phyloP scores from a whole-genome alignment of 2,113 vertebrate genomes.

The Thamnaconus septentrionalis region DNA sequence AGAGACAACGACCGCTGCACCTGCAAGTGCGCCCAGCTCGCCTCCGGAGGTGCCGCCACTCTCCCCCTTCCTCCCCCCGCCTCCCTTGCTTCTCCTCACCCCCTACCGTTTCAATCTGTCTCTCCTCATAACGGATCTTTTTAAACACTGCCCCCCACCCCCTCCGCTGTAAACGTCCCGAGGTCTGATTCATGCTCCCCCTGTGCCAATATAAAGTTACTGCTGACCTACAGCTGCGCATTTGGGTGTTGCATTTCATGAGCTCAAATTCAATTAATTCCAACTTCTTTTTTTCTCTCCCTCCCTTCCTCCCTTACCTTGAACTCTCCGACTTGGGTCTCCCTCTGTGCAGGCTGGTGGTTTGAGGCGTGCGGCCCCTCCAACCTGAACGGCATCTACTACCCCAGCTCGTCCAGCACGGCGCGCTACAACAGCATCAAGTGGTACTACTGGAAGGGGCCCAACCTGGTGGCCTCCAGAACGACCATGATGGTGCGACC shows the following conservation, averaged over 20 bases:
- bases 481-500: constrained; percentile 85
- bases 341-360: constrained; percentile 78
- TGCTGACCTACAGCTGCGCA: constrained; percentile 42
- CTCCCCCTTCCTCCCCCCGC: not conserved
- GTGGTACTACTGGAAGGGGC: constrained; percentile 87
- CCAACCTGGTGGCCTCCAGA: constrained; percentile 74
- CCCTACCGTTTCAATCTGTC: not conserved
- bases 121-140: constrained; percentile 13
- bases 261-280: constrained; percentile 38
- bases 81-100: not conserved
- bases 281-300: not conserved
- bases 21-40: constrained; percentile 79
- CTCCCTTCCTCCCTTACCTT: constrained; percentile 18
- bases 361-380: constrained; percentile 85
- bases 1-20: constrained; percentile 75
- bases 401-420: constrained; percentile 68
- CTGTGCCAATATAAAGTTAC: constrained; percentile 46
- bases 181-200: constrained; percentile 45
- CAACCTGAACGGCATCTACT: constrained; percentile 83
- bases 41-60: constrained; percentile 69
- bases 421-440: constrained; percentile 83
- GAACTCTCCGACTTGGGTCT: constrained; percentile 15
- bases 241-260: constrained; percentile 46
- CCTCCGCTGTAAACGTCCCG: constrained; percentile 46
- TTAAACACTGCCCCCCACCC: constrained; percentile 25